Evolutionary conservation across 2,113 vertebrate genomes (phyloP), one percentile per base, ranked within the genome.

Genomic region (Xiphophorus maculatus): DNA sequence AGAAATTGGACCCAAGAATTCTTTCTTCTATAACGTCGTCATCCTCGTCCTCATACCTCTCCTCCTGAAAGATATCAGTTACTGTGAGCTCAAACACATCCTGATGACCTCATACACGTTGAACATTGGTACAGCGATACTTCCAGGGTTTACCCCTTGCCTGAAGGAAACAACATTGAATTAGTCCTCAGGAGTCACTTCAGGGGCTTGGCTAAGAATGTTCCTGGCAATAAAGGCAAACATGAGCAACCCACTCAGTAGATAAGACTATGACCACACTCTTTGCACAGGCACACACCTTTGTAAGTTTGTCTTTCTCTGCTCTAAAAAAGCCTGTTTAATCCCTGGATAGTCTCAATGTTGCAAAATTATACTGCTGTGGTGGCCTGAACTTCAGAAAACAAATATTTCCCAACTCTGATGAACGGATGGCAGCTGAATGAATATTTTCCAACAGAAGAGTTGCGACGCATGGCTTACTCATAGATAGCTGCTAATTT

Each of bases 11-110:
- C 44, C 94, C 93, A 65, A 96, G 91, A 9, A 95, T 94, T 0
- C 94, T 93, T 1, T 96, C 95, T 51, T 96, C 95, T 66, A 92
- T 89, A 65, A 93, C 90, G 17, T 97, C 96, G 63, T 96, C 93
- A n/a, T 48, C 44, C 44, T 42, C 40, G 14, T 94, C 94, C 67
- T 94, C 96, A 63, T 94, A 95, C 73, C 89, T 94, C 77, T 95
- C 94, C 65, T 95, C 95, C 94, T 95, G 83, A 79, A 88, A 84
- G 62, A 72, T 66, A 81, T 86, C 80, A 82, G 35, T 27, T 33
- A 76, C 2, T 73, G 70, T 71, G 60, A 73, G 77, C 29, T 80
- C 17, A 22, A 76, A 81, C 77, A 84, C 85, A 80, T 80, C 77
- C 51, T 14, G 22, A 69, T 60, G 44, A 30, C n/a, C 72, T 69